phyloP scores from a whole-genome alignment of 35 echinoderm and acorn worm genomes.

The Apostichopus parvimensis region DNA sequence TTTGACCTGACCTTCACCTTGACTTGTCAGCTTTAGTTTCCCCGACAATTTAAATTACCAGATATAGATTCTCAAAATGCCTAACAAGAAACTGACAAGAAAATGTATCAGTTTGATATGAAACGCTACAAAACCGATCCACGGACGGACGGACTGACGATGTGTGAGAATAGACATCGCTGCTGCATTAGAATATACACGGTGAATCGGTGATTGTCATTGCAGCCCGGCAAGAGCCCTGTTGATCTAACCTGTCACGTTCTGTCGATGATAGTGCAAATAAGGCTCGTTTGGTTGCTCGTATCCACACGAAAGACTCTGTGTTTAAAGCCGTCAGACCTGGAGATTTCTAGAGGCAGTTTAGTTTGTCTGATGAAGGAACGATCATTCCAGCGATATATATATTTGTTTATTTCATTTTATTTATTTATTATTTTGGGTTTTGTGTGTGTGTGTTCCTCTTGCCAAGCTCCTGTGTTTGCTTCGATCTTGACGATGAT shows the following conservation, averaged over 20 bases:
- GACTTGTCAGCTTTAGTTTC: no score
- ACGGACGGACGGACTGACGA: not conserved
- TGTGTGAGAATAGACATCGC: not conserved
- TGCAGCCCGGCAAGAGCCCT: not conserved
- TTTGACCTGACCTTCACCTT: no score
- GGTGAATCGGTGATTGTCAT: not conserved
- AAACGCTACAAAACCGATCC: slow-evolving; percentile 5
- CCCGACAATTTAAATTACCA: no score
- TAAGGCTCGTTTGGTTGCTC: not conserved
- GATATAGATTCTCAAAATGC: no score
- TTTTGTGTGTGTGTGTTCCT: not conserved
- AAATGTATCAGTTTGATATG: no score
- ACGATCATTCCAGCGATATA: slow-evolving; percentile 9
- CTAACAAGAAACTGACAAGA: no score
- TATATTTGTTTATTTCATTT: not conserved
- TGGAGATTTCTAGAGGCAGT: not conserved
- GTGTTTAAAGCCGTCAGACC: not conserved
- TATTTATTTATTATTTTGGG: no score
- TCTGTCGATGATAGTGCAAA: slow-evolving; percentile 13
- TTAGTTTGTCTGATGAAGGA: not conserved
- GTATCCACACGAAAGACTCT: not conserved
- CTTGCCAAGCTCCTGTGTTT: not conserved
- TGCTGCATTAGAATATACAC: not conserved
- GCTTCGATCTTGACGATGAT: not conserved
- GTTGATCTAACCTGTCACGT: slow-evolving; percentile 43